Base-by-base conservation (phyloP, 2,797 vertebrate genomes). In the Euphonia xanthogaster region DNA sequence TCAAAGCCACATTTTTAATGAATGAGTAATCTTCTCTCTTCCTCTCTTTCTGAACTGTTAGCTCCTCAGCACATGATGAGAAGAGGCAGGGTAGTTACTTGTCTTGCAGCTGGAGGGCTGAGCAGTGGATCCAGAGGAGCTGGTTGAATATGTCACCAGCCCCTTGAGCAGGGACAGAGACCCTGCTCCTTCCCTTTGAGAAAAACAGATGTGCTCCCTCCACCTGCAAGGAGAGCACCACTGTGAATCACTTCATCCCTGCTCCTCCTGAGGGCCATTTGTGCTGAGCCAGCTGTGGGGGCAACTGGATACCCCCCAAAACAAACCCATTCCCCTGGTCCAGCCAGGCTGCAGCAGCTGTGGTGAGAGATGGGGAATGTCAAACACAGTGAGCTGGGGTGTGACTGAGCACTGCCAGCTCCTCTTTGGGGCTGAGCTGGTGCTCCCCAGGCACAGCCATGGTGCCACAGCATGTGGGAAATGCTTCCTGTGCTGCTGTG, bases 1-100 rank as follows among this genome's bases (percentile, higher is more conserved):
- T 85, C 62, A 85, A 93, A 92, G 88, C 55, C 57, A 90, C 67
- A 2, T 92, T 87, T 93, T 73, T 76, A 88, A 91, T 76, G 77
- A 92, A 84, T 88, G 84, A 97, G 67, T 87, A 67, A 96, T 86
- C 40, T 54, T 68, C 66, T 62, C 42, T 82, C 45, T 84, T 54
- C 70, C 31, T 78, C 75, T 24, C 31, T 77, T 53, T 84, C 62
- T 72, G 73, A 88, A 25, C 42, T 33, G 37, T 61, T 80, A 50
- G 45, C 53, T 90, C 10, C 78, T 79, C 82, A 39, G 21, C 54
- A 50, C 54, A 42, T 1, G 1, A 58, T 45, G 60, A 44, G 61
- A 37, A 77, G 57, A 73, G 83, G 63, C 66, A 60, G 76, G 65
- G 79, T 54, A 55, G 47, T 76, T 33, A 39, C 51, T 81, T 80